phyloP scores from a whole-genome alignment of 2,888 invertebrate species.

The Labia minor region DNA sequence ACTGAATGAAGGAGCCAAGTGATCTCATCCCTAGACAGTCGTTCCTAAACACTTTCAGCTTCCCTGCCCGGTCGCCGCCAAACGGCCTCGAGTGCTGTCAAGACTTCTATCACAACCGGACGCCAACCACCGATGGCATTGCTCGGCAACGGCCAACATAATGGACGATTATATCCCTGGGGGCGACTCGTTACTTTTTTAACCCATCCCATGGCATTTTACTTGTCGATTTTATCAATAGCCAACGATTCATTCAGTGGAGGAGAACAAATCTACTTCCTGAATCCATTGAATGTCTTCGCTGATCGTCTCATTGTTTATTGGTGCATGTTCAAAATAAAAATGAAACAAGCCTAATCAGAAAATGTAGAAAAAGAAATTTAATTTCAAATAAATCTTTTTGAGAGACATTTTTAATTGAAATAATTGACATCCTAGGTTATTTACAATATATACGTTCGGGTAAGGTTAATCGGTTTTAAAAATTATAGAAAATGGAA shows the following conservation, averaged over 20 bases:
- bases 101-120: slow-evolving; percentile 3
- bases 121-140: neutral
- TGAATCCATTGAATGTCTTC: neutral
- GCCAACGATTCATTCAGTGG: neutral
- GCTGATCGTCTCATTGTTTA: neutral
- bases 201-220: neutral
- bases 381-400: too few relatives aligned
- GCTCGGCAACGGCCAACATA: neutral
- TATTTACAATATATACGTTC: too few relatives aligned
- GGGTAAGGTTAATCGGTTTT: too few relatives aligned
- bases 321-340: neutral
- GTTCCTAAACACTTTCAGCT: neutral
- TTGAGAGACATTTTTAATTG: too few relatives aligned
- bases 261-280: neutral
- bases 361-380: too few relatives aligned
- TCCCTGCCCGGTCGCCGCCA: neutral
- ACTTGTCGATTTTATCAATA: neutral
- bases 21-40: neutral
- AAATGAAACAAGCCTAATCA: neutral
- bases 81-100: slow-evolving; percentile 5
- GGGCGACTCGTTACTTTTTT: neutral
- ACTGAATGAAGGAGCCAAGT: neutral
- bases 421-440: too few relatives aligned
- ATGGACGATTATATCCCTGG: neutral
- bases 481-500: too few relatives aligned